These are phyloP conservation scores for Anseranas semipalmata DNA, from an alignment of 2,113 vertebrate species.

Conservation along the genomic window DNA sequence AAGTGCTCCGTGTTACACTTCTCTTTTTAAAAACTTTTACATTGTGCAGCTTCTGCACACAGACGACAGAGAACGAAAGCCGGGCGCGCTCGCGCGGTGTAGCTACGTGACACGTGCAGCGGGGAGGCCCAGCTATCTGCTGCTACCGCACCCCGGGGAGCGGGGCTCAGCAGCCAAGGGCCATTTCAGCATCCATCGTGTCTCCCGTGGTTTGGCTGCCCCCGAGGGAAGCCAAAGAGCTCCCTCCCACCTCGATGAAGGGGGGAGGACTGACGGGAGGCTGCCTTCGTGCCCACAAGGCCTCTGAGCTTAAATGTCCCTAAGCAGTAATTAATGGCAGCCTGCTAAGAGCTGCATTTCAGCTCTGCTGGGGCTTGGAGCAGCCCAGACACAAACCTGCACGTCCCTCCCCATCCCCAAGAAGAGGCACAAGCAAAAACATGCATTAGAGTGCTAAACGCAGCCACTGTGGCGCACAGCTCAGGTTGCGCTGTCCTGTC, in stretches of 20 bases:
- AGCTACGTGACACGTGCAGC: constrained; percentile 52
- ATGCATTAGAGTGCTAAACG: neutral
- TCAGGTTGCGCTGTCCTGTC: neutral
- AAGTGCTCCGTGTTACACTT: neutral
- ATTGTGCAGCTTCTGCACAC: constrained; percentile 17
- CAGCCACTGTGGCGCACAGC: neutral
- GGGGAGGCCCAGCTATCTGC: constrained; percentile 30
- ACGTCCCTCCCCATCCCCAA: accelerated
- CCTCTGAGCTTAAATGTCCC: neutral
- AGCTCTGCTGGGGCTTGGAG: neutral
- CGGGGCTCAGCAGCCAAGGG: constrained; percentile 11
- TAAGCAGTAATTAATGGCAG: neutral
- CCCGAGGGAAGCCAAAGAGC: neutral
- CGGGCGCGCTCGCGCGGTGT: neutral
- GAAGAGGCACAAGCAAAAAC: neutral
- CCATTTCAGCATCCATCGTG: constrained; percentile 57
- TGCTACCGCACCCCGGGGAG: constrained; percentile 47
- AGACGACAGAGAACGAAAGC: constrained; percentile 43
- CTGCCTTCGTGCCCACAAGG: neutral
- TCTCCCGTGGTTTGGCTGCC: too few species aligned
- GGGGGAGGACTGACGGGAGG: neutral
- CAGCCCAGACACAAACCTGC: neutral
- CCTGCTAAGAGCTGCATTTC: neutral
- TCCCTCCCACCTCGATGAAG: neutral
- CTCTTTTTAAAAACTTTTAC: neutral